Evolutionary conservation across 2,113 vertebrate species (phyloP), one percentile per base, ranked within the genome.

Genomic region (Octodon degus): DNA sequence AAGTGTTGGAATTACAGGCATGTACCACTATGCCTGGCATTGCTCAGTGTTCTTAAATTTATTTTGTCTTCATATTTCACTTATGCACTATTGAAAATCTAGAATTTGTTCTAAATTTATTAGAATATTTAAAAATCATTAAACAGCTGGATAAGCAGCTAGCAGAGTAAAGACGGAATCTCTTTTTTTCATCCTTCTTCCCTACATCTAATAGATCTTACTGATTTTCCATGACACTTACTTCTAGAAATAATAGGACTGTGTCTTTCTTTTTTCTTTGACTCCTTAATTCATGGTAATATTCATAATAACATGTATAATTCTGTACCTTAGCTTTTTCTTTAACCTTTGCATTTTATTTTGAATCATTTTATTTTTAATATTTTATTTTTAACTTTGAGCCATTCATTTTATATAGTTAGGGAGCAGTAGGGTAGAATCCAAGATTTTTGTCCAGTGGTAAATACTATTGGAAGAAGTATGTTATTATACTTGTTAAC

Each of bases 21-120:
- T 11, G n/a, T 72, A 8, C n/a, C 19, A 11, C 20, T 20, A n/a
- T 25, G n/a, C n/a, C 37, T 17, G 9, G 37, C 70, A 74, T 79
- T 7, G n/a, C 63, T 40, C 17, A 72, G 20, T 88, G 13, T 68
- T 91, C 20, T 76, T 65, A 84, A 58, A 80, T 93, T 93, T 80
- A 17, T 86, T 92, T 86, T 62, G 4, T 17, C 25, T 16, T 93
- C 6, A 10, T 40, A 30, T 95, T 74, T 77, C 30, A 94, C 5
- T 77, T 92, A 74, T 74, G 17, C 17, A 58, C 55, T 81, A 53
- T 47, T 85, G n/a, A 24, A 63, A 77, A 77, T 93, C 90, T 88
- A 20, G 12, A 74, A 87, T 83, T 94, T 97, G 32, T 65, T 37
- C 37, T 90, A 83, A 50, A 84, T 79, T 77, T 24, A 34, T 89